A percentile compares a stretch with the other conserved stretches of the same genome.
Evolutionary conservation across 2,888 invertebrate genomes (phyloP).

Genomic region (Bembecia ichneumoniformis): DNA sequence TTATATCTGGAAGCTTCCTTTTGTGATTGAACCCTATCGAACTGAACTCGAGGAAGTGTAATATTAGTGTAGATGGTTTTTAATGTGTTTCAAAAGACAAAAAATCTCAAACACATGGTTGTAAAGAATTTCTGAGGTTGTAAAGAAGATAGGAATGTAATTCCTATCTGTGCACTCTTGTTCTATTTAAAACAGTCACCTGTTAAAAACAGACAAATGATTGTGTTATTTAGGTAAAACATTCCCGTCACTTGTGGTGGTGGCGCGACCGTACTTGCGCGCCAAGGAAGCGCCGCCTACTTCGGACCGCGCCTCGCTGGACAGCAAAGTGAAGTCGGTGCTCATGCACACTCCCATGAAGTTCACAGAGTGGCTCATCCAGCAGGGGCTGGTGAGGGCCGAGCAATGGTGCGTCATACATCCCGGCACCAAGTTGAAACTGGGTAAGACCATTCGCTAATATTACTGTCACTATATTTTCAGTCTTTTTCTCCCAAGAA

Average conservation of each 20-base stretch:
- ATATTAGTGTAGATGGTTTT: too few relatives aligned
- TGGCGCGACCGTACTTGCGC: constrained; percentile 84
- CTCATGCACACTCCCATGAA: constrained; percentile 86
- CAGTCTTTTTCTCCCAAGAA: background rate
- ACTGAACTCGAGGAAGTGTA: too few relatives aligned
- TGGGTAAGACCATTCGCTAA: too few relatives aligned
- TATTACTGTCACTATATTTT: background rate
- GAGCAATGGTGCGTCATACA: constrained; percentile 85
- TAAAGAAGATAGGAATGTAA: too few relatives aligned
- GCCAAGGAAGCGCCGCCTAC: constrained; percentile 74
- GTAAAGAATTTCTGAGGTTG: too few relatives aligned
- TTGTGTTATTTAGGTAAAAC: constrained; percentile 77
- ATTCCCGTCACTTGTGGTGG: constrained; percentile 87
- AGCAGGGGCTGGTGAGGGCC: constrained; percentile 84
- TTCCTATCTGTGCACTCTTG: too few relatives aligned
- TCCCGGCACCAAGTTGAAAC: constrained; percentile 77
- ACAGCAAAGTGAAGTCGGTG: constrained; percentile 86
- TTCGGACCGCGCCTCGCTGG: constrained; percentile 75
- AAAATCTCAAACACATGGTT: too few relatives aligned
- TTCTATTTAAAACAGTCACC: too few relatives aligned
- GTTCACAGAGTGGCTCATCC: constrained; percentile 92
- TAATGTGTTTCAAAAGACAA: too few relatives aligned
- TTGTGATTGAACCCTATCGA: too few relatives aligned
- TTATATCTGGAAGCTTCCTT: too few relatives aligned
- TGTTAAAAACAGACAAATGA: too few relatives aligned